Base-by-base conservation (phyloP, 1,140 invertebrate genomes). In the Lordiphosa mommai region DNA sequence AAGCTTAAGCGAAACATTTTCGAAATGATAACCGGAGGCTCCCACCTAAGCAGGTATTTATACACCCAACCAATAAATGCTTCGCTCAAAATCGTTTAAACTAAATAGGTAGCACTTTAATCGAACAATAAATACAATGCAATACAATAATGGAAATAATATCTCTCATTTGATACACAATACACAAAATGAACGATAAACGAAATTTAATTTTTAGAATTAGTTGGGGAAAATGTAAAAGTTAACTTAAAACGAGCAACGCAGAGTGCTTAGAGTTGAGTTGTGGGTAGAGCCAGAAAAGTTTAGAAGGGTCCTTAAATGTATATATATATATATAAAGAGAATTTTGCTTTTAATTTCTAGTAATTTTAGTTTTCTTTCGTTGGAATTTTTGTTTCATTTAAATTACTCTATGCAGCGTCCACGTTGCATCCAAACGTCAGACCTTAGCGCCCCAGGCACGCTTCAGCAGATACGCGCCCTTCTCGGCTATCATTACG, bases 401-500 rank as follows among this genome's bases (percentile, higher is more conserved):
- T 68, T 86, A 88, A 87, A 88, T 88, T 88, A 88, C 86, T 88
- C 86, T 88, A 88, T 84, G 86, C 86, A 88, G 68, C 76, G 86
- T 88, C 86, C 86, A 88, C 66, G 86, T 87, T 84, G 86, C 86
- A 71, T 88, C 86, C 56, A 88, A 61, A 37, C 85, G 86, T 88
- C 86, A 88, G 51, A 87, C 86, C 64, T 88, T 88, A 55, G 86
- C 72, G 10, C 88, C 89, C 92, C 92, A 93, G 85, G 93, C 92
- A 85, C 92, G 89, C 74, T 93, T 93, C 33, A 93, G 91, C 68
- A 93, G 89, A 60, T 93, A 92, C n/a, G 92, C 87, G 23, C 91
- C 92, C 74, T 92, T 93, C 76, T 93, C 92, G 1, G 91, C 92
- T 38, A 93, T 93, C 92, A 93, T 93, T 7, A 92, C 90, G 4